These are phyloP conservation scores for Hyaena hyaena DNA, from an alignment of 2,113 vertebrate species.

Conservation along the genomic window DNA sequence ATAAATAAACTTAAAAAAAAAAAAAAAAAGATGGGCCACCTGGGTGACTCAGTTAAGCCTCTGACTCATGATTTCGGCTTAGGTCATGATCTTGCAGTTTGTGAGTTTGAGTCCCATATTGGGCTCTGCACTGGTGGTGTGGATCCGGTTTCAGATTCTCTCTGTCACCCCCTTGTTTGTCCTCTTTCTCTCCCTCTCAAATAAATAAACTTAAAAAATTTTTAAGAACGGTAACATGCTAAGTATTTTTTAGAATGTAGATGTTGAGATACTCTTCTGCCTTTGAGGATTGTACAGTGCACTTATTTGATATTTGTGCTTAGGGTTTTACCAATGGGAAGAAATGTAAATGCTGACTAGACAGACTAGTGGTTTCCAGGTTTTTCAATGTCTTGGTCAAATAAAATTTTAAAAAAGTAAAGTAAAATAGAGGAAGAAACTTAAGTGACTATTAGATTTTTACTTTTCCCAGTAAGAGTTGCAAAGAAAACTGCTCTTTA, in stretches of 20 bases:
- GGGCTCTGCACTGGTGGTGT: too few species aligned
- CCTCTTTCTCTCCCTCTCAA: too few species aligned
- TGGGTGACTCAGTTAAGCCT: too few species aligned
- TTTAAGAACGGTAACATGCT: background rate
- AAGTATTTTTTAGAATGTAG: background rate
- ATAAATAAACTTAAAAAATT: too few species aligned
- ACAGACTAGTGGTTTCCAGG: background rate
- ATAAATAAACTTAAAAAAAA: too few species aligned
- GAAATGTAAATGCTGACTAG: background rate
- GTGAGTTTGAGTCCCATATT: too few species aligned
- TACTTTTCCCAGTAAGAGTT: conserved; percentile 11
- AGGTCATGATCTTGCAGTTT: too few species aligned
- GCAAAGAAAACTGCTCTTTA: conserved; percentile 36
- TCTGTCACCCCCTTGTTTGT: too few species aligned
- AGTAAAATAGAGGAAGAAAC: background rate
- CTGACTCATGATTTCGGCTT: too few species aligned
- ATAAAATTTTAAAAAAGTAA: background rate
- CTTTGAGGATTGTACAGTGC: background rate
- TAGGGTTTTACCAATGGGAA: background rate
- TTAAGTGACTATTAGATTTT: background rate
- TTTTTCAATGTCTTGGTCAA: background rate
- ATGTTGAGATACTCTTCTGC: background rate
- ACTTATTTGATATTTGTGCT: background rate
- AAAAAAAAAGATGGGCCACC: too few species aligned
- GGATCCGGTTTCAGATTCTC: too few species aligned